Conservation (phyloP, 2,113 vertebrate genomes). For the Psammodynastes pulverulentus region DNA sequence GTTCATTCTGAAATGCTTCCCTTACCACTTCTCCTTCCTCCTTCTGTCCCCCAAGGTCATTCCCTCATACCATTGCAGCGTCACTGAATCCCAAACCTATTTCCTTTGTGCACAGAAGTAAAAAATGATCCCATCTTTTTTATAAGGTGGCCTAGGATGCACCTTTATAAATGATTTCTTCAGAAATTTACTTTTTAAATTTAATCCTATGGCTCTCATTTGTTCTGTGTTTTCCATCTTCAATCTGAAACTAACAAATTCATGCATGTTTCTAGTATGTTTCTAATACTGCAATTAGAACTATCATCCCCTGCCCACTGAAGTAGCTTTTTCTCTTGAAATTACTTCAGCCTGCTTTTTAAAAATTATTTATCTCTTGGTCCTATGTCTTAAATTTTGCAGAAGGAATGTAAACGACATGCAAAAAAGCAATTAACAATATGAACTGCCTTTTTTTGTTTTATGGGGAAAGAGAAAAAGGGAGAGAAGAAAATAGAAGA, state of each 20-base stretch:
- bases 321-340: not conserved
- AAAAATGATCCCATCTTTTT: not conserved
- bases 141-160: not conserved
- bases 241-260: not conserved
- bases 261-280: not conserved
- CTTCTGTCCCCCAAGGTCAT: not conserved
- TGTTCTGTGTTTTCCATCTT: not conserved
- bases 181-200: not conserved
- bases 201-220: not conserved
- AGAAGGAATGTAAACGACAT: not conserved
- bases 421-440: not conserved
- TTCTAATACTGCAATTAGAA: not conserved
- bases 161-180: not conserved
- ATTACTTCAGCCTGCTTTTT: not conserved
- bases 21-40: not conserved
- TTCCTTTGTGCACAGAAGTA: not conserved
- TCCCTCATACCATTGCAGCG: not conserved
- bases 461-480: not conserved
- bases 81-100: not conserved
- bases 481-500: not conserved
- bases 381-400: not conserved
- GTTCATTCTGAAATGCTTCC: no score
- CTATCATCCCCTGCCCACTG: not conserved
- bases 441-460: not conserved
- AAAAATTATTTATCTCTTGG: not conserved